phyloP scores from a whole-genome alignment of 2,888 invertebrate genomes.

The Calephelis perditalis region DNA sequence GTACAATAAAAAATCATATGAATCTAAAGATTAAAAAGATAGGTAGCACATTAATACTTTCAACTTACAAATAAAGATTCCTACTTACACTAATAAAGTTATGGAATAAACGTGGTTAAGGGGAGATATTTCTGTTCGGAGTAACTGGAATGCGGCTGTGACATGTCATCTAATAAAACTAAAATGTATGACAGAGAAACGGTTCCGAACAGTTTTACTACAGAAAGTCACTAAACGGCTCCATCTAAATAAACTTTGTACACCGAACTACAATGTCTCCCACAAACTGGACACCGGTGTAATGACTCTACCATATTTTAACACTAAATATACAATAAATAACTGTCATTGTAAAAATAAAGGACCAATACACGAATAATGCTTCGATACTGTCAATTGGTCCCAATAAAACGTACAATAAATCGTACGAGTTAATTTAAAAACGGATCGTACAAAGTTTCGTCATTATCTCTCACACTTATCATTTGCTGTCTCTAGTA shows the following conservation, averaged over 20 bases:
- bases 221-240: background rate
- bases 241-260: constrained; percentile 1
- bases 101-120: too few relatives aligned
- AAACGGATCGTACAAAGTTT: background rate
- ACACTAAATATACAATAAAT: constrained; percentile 10
- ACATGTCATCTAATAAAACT: constrained; percentile 4
- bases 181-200: background rate
- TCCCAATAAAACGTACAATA: constrained; percentile 5
- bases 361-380: constrained; percentile 15
- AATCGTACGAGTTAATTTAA: constrained; percentile 5
- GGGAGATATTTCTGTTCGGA: too few relatives aligned
- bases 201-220: constrained; percentile 2
- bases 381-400: constrained; percentile 23
- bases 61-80: too few relatives aligned
- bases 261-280: background rate
- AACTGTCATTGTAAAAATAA: constrained; percentile 5
- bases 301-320: constrained; percentile 8
- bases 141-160: background rate
- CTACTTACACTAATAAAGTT: too few relatives aligned
- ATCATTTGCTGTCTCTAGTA: too few relatives aligned
- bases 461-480: too few relatives aligned
- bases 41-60: too few relatives aligned
- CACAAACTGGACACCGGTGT: background rate
- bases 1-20: background rate
- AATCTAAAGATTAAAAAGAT: too few relatives aligned